Percentiles rank a stretch among this genome's conserved stretches.
Evolutionary conservation across 2,888 invertebrate species (phyloP).

Genomic region (Pseudococcus jackbeardsleyi): DNA sequence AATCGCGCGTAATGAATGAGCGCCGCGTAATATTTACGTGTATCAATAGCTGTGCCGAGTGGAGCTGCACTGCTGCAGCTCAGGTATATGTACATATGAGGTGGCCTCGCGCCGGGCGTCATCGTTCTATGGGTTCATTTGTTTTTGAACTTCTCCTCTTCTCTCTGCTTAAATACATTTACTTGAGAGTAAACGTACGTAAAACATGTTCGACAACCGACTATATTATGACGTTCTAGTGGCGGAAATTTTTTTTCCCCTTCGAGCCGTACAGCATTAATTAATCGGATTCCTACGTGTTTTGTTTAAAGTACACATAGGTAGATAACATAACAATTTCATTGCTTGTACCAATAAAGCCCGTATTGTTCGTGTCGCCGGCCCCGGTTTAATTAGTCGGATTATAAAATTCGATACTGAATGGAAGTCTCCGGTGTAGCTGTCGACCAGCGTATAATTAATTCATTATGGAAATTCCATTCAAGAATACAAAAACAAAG

Average conservation of each 20-base stretch:
- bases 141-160: background rate
- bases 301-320: conserved; percentile 6
- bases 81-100: background rate
- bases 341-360: conserved; percentile 24
- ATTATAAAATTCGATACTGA: conserved; percentile 27
- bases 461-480: conserved; percentile 42
- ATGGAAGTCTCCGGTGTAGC: background rate
- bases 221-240: background rate
- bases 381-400: conserved; percentile 1
- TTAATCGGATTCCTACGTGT: conserved; percentile 41
- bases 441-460: conserved; percentile 15
- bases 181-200: background rate
- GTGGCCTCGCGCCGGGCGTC: background rate
- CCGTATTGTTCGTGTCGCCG: conserved; percentile 16
- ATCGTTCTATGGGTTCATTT: background rate
- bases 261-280: background rate
- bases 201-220: background rate
- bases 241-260: background rate
- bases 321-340: background rate
- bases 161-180: background rate
- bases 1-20: conserved; percentile 45
- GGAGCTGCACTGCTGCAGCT: background rate
- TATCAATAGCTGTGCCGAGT: background rate
- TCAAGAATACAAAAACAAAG: background rate
- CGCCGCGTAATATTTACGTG: conserved; percentile 26